A percentile compares a stretch with the other conserved stretches of the same genome.
These are phyloP conservation scores for Atractosteus spatula DNA, from an alignment of 2,113 vertebrate genomes.

Conservation along the genomic window DNA sequence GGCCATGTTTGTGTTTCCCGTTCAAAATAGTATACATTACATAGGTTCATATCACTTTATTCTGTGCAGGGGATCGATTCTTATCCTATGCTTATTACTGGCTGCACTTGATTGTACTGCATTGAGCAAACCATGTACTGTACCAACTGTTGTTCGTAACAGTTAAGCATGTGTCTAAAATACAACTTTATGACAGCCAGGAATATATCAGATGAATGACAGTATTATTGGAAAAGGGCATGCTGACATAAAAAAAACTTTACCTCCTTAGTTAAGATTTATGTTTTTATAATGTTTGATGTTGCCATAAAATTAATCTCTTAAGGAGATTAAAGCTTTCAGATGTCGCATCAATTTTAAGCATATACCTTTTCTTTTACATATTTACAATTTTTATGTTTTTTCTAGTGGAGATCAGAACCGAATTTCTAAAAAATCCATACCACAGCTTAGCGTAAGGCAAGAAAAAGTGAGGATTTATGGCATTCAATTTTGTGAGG, in stretches of 20 bases:
- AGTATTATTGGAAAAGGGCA: no score
- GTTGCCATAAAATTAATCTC: constrained; percentile 36
- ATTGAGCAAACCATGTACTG: no score
- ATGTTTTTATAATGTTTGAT: neutral
- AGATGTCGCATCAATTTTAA: neutral
- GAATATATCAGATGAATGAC: no score
- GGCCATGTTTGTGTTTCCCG: no score
- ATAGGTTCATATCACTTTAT: no score
- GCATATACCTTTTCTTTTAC: neutral
- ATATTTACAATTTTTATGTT: constrained; percentile 3
- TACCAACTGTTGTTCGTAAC: no score
- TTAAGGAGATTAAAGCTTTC: constrained; percentile 40
- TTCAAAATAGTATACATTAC: no score
- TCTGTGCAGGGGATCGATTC: no score
- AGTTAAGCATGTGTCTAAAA: no score
- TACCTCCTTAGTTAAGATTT: neutral
- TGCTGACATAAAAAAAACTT: neutral
- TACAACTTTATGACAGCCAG: no score
- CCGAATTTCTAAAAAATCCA: constrained; percentile 43
- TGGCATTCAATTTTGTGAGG: neutral
- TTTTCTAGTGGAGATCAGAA: constrained; percentile 32
- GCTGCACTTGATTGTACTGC: no score
- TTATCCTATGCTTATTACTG: no score
- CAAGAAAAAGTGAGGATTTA: neutral
- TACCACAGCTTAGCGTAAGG: constrained; percentile 48